Conservation (phyloP, 1,140 invertebrate species). For the Thalassaphorura encarpata region DNA sequence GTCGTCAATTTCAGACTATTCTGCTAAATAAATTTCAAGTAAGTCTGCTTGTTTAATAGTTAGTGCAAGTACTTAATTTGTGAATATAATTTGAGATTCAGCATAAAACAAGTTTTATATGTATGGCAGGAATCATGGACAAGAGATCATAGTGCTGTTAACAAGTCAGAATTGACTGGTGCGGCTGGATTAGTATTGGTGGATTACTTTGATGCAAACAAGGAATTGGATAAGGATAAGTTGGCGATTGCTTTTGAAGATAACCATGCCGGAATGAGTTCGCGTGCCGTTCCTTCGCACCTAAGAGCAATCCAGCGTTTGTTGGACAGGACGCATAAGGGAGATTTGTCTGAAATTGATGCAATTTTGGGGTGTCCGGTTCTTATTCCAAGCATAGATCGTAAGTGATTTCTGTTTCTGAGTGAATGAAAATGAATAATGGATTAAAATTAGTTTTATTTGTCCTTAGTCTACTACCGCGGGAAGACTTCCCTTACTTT, state of each 20-base stretch:
- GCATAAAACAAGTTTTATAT: background rate
- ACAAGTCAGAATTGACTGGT: background rate
- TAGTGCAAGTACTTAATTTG: background rate
- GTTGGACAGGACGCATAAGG: background rate
- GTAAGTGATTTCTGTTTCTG: conserved; percentile 7
- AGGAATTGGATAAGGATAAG: conserved; percentile 6
- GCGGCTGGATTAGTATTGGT: background rate
- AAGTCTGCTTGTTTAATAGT: background rate
- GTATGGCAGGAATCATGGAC: background rate
- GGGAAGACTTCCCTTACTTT: too few species aligned
- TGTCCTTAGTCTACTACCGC: conserved; percentile 20
- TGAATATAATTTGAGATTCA: background rate
- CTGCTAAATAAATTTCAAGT: background rate
- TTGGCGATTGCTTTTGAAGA: conserved; percentile 12
- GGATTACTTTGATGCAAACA: conserved; percentile 15
- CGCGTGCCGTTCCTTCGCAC: conserved; percentile 18
- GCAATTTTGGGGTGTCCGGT: conserved; percentile 26
- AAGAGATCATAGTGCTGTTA: background rate
- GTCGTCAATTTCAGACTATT: background rate
- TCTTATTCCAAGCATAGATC: too few species aligned
- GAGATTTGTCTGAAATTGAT: conserved; percentile 21
- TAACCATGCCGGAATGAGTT: conserved; percentile 13
- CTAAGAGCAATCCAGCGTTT: conserved; percentile 4
- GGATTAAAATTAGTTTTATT: background rate
- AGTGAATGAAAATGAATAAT: conserved; percentile 1